phyloP scores from a whole-genome alignment of 2,888 invertebrate genomes.

The Brachypterus glaber region DNA sequence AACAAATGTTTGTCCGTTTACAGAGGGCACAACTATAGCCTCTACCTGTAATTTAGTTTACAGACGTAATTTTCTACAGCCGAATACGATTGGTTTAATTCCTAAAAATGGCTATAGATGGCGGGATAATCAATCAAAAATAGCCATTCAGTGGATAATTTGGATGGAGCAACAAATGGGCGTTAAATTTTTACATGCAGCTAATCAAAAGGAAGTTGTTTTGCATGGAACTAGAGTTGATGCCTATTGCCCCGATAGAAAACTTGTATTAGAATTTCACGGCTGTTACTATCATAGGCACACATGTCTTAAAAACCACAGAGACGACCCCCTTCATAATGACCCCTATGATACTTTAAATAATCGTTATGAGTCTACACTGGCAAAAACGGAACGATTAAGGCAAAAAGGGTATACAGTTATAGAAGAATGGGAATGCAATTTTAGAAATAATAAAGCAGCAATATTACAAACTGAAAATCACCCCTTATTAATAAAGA shows the following conservation, averaged over 20 bases:
- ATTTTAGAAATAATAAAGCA: constrained; percentile 11
- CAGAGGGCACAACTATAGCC: constrained; percentile 21
- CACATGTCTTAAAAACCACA: constrained; percentile 11
- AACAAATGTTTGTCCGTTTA: constrained; percentile 20
- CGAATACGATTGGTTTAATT: constrained; percentile 24
- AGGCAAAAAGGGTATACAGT: constrained; percentile 4
- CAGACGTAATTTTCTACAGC: constrained; percentile 22
- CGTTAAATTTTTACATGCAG: constrained; percentile 16
- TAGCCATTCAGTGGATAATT: constrained; percentile 10
- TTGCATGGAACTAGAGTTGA: constrained; percentile 12
- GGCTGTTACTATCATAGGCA: constrained; percentile 12
- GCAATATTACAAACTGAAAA: constrained; percentile 4
- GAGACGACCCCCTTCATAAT: constrained; percentile 4
- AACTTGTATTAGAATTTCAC: constrained; percentile 13
- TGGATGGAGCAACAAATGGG: constrained; percentile 13
- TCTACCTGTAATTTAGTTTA: constrained; percentile 22
- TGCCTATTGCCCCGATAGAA: constrained; percentile 7
- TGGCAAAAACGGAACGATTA: constrained; percentile 11
- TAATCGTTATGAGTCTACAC: too few species aligned
- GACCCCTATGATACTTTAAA: constrained; percentile 8
- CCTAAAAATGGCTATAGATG: constrained; percentile 24
- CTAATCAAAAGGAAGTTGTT: constrained; percentile 13
- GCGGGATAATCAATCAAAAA: constrained; percentile 18
- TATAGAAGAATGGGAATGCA: constrained; percentile 9
- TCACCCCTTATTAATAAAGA: constrained; percentile 8